Evolutionary conservation across 2,113 vertebrate species (phyloP).

Genomic region (Thymallus thymallus): DNA sequence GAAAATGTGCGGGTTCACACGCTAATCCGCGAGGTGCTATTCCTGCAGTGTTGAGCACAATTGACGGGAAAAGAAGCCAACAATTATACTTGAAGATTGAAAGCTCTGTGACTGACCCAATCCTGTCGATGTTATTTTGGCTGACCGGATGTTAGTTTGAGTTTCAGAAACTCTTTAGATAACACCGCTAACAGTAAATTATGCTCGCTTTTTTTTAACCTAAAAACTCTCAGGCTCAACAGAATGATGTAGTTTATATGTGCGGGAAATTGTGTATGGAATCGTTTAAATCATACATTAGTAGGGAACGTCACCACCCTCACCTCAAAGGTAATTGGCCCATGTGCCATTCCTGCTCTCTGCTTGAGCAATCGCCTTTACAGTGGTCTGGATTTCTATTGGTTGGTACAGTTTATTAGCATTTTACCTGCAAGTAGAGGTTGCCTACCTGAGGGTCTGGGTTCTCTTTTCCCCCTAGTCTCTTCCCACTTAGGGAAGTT

Average conservation of each 20-base stretch:
- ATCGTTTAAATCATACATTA: too few relatives aligned
- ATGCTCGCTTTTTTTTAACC: too few relatives aligned
- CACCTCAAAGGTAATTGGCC: constrained; percentile 24
- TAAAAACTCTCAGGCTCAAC: too few relatives aligned
- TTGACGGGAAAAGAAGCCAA: constrained; percentile 23
- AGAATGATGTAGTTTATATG: too few relatives aligned
- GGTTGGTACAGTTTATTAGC: neutral
- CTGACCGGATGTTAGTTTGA: neutral
- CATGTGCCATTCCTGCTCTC: neutral
- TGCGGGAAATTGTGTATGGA: too few relatives aligned
- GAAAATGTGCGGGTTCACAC: constrained; percentile 5
- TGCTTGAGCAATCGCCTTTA: neutral
- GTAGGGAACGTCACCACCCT: neutral
- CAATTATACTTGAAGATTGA: constrained; percentile 30
- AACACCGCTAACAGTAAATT: too few relatives aligned
- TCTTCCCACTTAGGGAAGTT: neutral
- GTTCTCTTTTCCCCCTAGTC: neutral
- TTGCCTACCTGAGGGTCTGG: neutral
- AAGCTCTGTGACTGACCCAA: neutral
- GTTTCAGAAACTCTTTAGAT: neutral
- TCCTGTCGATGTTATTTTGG: neutral
- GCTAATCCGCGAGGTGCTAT: neutral
- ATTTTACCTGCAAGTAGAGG: neutral
- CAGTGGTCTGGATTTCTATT: neutral
- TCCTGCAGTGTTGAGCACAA: neutral